phyloP scores from a whole-genome alignment of 2,797 vertebrate genomes.

The Pseudomugil gertrudae region DNA sequence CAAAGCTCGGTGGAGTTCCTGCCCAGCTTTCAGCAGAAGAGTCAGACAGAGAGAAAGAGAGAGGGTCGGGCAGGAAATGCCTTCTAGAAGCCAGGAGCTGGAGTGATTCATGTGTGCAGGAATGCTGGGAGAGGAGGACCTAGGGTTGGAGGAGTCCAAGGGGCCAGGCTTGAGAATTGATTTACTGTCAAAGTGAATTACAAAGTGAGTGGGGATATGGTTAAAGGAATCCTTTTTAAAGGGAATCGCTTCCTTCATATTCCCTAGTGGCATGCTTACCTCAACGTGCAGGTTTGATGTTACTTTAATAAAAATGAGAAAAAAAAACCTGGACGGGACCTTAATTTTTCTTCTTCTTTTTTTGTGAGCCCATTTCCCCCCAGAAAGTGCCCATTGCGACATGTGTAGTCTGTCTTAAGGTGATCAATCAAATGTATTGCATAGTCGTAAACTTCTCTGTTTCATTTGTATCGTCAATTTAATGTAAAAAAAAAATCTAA shows the following conservation, averaged over 20 bases:
- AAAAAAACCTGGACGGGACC: conserved; percentile 53
- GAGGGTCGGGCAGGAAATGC: conserved; percentile 93
- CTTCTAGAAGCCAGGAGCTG: conserved; percentile 96
- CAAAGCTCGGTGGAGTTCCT: conserved; percentile 84
- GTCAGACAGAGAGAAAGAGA: conserved; percentile 71
- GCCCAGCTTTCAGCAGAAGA: conserved; percentile 87
- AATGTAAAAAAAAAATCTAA: conserved; percentile 62
- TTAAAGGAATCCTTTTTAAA: conserved; percentile 92
- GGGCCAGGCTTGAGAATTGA: conserved; percentile 94
- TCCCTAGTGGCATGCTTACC: conserved; percentile 90
- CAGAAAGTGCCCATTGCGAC: conserved; percentile 76
- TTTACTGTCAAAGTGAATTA: conserved; percentile 97
- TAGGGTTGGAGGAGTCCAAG: conserved; percentile 86
- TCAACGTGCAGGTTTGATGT: conserved; percentile 91
- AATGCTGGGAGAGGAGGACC: conserved; percentile 87
- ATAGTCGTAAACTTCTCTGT: conserved; percentile 75
- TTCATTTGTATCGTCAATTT: conserved; percentile 74
- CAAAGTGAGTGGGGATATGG: conserved; percentile 91
- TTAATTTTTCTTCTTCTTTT: conserved; percentile 44
- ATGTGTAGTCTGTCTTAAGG: conserved; percentile 78
- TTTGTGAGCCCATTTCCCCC: conserved; percentile 52
- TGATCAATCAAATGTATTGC: conserved; percentile 73
- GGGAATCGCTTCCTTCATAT: conserved; percentile 93
- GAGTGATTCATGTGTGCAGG: conserved; percentile 95
- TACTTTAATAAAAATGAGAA: conserved; percentile 80